phyloP scores from a whole-genome alignment of 2,888 invertebrate species.

The Linnaemya tessellans region DNA sequence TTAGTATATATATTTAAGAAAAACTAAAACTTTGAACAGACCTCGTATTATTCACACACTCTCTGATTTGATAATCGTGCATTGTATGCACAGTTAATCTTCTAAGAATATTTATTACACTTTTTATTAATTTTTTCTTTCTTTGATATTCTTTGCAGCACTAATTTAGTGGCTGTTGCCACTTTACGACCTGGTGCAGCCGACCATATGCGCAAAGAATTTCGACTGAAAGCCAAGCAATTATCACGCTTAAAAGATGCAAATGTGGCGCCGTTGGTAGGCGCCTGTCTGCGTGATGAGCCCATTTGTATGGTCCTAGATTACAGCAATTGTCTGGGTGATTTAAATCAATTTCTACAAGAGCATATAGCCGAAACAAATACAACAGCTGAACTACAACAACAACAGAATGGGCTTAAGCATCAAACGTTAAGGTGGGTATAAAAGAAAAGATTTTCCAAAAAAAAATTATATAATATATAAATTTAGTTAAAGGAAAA shows the following conservation, averaged over 20 bases:
- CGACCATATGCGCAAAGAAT: conserved; percentile 87
- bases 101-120: neutral
- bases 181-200: conserved; percentile 86
- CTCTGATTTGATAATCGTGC: too few species aligned
- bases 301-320: conserved; percentile 91
- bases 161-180: conserved; percentile 89
- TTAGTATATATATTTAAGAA: too few species aligned
- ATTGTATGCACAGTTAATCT: too few species aligned
- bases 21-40: too few species aligned
- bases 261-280: conserved; percentile 89
- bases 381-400: conserved; percentile 79
- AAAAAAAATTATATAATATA: neutral
- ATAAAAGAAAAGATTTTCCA: neutral
- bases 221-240: conserved; percentile 88
- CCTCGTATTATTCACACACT: too few species aligned
- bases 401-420: conserved; percentile 47
- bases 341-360: conserved; percentile 92
- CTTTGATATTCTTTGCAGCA: conserved; percentile 75
- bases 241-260: conserved; percentile 88
- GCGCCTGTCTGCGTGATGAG: conserved; percentile 89
- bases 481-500: neutral
- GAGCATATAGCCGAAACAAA: conserved; percentile 89
- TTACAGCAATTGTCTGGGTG: conserved; percentile 87
- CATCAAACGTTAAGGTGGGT: conserved; percentile 63
- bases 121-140: neutral